phyloP scores from a whole-genome alignment of 2,888 invertebrate genomes.

The Pterostichus madidus region DNA sequence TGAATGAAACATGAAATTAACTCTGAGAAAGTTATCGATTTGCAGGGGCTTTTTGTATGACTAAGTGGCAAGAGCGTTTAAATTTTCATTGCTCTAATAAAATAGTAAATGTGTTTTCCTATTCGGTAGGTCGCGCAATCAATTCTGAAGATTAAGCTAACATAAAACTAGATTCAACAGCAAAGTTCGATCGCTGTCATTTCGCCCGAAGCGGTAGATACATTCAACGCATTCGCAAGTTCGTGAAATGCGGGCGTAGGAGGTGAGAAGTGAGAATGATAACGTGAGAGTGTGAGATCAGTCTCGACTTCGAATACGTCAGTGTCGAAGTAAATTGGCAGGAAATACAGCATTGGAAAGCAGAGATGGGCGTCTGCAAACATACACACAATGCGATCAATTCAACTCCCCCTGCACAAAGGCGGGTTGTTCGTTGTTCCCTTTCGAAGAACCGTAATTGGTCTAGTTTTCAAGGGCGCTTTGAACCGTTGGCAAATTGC shows the following conservation, averaged over 20 bases:
- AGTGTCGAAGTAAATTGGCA: slow-evolving; percentile 58
- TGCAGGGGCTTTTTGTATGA: slow-evolving; percentile 30
- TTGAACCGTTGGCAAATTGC: slow-evolving; percentile 41
- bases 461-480: slow-evolving; percentile 61
- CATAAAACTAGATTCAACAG: slow-evolving; percentile 22
- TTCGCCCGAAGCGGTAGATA: not conserved
- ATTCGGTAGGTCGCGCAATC: slow-evolving; percentile 9
- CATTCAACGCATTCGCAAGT: not conserved
- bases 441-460: slow-evolving; percentile 58
- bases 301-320: slow-evolving; percentile 41
- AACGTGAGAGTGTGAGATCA: slow-evolving; percentile 3
- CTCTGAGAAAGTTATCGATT: slow-evolving; percentile 39
- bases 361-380: slow-evolving; percentile 41
- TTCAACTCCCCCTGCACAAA: slow-evolving; percentile 52
- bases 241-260: not conserved
- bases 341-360: slow-evolving; percentile 43
- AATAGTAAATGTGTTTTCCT: slow-evolving; percentile 44
- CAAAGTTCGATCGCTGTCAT: slow-evolving; percentile 4
- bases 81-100: slow-evolving; percentile 47
- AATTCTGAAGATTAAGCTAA: slow-evolving; percentile 25
- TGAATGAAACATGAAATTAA: slow-evolving; percentile 50
- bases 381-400: slow-evolving; percentile 62
- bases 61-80: slow-evolving; percentile 38
- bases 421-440: slow-evolving; percentile 15
- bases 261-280: slow-evolving; percentile 25